Evolutionary conservation across 2,888 invertebrate species (phyloP), one percentile per base, ranked within the genome.

Genomic region (Xestia ashworthii): DNA sequence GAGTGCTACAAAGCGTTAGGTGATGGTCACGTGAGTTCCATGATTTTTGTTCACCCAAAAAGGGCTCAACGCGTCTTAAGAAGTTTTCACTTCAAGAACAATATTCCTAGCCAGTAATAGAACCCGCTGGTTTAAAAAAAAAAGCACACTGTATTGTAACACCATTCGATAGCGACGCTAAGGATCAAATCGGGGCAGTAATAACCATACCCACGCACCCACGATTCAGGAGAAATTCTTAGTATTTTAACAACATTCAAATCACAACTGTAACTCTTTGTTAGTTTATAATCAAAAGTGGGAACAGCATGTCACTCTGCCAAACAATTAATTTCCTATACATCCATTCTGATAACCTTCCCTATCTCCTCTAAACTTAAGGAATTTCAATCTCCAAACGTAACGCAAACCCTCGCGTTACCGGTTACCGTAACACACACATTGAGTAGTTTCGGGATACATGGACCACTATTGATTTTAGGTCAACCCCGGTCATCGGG

Each of bases 401-500:
- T 53, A 74, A 81, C 55, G 66, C 41, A 25, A 78, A 66, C 66
- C 22, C 25, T 16, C 22, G 16, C 46, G 44, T 81, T 66, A 55
- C n/a, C 14, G 46, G 41, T 80, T 65, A 55, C 22, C 12, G 46
- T 81, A 22, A 32, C n/a, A 62, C 50, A 67, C 41, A 58, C 41
- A 65, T 22, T 14, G 44, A 12, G 8, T 58, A 58, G 55, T 48
- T 73, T 22, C 46, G 22, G 44, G 2, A 16, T 53, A 65, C 53
- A 48, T 48, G 65, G 22, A 58, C 48, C 41, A 12, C 22, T 50
- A 78, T 81, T 79, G 76, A 74, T 69, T 76, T 44, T 12, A 58
- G 74, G 68, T 82, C 80, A 82, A 68, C 83, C 62, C 9, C 73
- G 62, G 62, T 14, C 81, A 74, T 60, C 55, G n/a, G 2, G 19